phyloP scores from a whole-genome alignment of 2,113 vertebrate genomes.

The Pterocles orientalis region DNA sequence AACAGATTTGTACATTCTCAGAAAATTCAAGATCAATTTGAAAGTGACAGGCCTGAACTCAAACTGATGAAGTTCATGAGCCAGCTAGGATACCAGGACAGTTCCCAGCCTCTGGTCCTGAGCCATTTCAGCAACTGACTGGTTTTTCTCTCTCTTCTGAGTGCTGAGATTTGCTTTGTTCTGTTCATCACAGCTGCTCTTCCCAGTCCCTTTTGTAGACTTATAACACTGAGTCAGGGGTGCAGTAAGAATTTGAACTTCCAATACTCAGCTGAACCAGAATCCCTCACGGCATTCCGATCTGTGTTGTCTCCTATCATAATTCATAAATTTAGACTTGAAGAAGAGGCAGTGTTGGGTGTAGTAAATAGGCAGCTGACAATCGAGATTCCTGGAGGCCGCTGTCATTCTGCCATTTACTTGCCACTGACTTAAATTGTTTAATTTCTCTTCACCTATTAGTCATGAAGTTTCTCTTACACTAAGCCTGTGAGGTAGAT shows the following conservation, averaged over 20 bases:
- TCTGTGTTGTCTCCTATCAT: neutral
- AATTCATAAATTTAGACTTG: neutral
- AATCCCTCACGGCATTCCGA: accelerated
- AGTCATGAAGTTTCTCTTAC: neutral
- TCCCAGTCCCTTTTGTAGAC: neutral
- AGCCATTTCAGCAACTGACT: accelerated
- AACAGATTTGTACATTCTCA: neutral
- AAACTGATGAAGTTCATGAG: neutral
- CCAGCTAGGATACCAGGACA: neutral
- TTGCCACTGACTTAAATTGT: neutral
- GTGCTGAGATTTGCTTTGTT: accelerated
- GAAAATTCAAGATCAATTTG: neutral
- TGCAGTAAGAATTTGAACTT: neutral
- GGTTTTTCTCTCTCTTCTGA: neutral
- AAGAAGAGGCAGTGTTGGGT: neutral
- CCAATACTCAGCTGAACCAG: neutral
- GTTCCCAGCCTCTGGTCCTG: neutral
- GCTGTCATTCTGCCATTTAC: neutral
- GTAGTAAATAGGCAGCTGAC: neutral
- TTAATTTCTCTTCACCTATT: neutral
- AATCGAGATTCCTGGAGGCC: neutral
- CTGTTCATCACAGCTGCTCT: neutral
- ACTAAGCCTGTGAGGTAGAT: neutral
- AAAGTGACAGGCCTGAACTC: neutral
- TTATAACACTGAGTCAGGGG: neutral